Percentiles rank a stretch among this genome's conserved stretches.
These are phyloP conservation scores for Polymixis flavicincta DNA, from an alignment of 2,888 invertebrate genomes.

Conservation along the genomic window DNA sequence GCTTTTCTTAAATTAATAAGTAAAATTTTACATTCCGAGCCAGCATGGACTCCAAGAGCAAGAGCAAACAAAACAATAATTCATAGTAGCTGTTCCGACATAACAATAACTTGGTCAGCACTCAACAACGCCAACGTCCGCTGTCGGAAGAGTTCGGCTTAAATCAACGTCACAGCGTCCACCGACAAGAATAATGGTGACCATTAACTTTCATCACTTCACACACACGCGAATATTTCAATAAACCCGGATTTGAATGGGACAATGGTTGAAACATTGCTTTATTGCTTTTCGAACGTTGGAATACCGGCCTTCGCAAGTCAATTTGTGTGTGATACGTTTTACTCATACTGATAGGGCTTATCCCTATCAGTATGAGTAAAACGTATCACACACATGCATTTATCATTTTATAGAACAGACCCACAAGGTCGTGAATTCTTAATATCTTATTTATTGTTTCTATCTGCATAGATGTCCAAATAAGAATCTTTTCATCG, in stretches of 20 bases:
- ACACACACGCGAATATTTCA: constrained; percentile 65
- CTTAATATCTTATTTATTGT: constrained; percentile 52
- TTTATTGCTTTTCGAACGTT: constrained; percentile 52
- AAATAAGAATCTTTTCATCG: not conserved
- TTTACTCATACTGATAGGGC: constrained; percentile 53
- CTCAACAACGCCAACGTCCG: constrained; percentile 50
- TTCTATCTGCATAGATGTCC: constrained; percentile 39
- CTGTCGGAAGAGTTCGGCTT: constrained; percentile 63
- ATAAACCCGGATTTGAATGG: constrained; percentile 61
- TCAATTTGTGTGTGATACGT: constrained; percentile 59
- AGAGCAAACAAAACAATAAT: constrained; percentile 47
- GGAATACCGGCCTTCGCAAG: constrained; percentile 44
- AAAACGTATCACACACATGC: too few species aligned
- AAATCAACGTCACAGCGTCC: constrained; percentile 61
- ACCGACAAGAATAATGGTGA: constrained; percentile 59
- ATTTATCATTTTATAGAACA: constrained; percentile 62
- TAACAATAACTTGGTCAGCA: constrained; percentile 60
- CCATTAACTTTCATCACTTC: constrained; percentile 68
- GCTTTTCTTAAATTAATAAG: constrained; percentile 6
- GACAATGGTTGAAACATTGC: constrained; percentile 61
- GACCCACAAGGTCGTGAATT: constrained; percentile 61
- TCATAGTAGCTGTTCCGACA: constrained; percentile 48
- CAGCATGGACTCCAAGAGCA: constrained; percentile 12
- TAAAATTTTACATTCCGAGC: constrained; percentile 12
- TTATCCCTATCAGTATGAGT: too few species aligned